Evolutionary conservation across 2,888 invertebrate genomes (phyloP).

Genomic region (Thymelicus sylvestris): DNA sequence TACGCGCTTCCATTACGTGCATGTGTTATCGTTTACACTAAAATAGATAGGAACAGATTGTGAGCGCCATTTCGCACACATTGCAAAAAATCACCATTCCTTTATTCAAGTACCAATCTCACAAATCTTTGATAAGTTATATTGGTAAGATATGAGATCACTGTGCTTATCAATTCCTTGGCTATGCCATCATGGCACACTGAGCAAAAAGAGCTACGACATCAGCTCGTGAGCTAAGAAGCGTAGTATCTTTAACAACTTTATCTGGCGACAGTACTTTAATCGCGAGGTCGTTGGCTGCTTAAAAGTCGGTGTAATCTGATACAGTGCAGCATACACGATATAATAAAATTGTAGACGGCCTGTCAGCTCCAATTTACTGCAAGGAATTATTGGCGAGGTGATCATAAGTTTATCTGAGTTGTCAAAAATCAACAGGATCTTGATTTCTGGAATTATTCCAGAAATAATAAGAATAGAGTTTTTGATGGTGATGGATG

Average conservation of each 20-base stretch:
- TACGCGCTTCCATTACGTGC: no score
- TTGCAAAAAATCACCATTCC: no score
- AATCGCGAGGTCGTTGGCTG: slow-evolving; percentile 33
- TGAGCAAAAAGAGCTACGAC: neutral
- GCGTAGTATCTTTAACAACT: neutral
- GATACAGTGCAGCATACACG: slow-evolving; percentile 20
- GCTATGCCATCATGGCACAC: no score
- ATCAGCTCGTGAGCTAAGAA: neutral
- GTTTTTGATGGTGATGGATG: no score
- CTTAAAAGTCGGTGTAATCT: slow-evolving; percentile 25
- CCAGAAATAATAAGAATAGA: no score
- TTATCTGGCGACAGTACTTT: slow-evolving; percentile 20
- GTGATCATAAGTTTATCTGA: neutral
- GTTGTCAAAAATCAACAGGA: no score
- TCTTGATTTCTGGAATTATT: no score
- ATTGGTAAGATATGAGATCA: neutral
- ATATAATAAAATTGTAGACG: slow-evolving; percentile 31
- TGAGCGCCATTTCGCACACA: no score
- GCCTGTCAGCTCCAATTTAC: slow-evolving; percentile 25
- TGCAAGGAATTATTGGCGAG: neutral
- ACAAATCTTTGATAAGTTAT: neutral
- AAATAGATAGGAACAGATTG: no score
- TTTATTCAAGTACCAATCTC: neutral
- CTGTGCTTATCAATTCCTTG: neutral
- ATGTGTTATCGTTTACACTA: no score